Evolutionary conservation across 2,113 vertebrate species (phyloP), one percentile per base, ranked within the genome.

Genomic region (Pimephales promelas): DNA sequence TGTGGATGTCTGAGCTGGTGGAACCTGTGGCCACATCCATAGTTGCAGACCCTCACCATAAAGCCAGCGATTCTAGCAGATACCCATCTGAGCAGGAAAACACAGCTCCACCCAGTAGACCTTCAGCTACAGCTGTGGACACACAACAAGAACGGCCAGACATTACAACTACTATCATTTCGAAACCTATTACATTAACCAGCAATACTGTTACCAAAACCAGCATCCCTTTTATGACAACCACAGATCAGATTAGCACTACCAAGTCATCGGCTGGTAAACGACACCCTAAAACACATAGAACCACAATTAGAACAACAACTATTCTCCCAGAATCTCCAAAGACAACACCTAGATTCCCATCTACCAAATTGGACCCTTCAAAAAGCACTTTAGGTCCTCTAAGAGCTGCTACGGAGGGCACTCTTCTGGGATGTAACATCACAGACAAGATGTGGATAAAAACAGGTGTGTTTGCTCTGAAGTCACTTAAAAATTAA

Each of bases 381-480:
- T 80, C 92, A 4, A 89, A 89, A 82, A 93, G 88, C 88, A 91
- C 86, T 86, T 89, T 88, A 14, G 89, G 95, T 24, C 54, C 89
- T 16, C 81, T 94, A 28, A 95, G 93, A 26, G 92, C 95, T 36
- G 96, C 93, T 86, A 96, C 94, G 22, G 92, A 94, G 87, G 88
- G 90, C 22, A 95, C 95, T 73, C 89, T 90, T 26, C 92, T 96
- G 85, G 96, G 96, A 75, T 99, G 98, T 91, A 97, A 95, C 66
- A 95, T 97, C 88, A 98, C 97, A 66, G 92, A 94, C 81, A 94
- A 93, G 88, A 89, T 97, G 78, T 95, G 97, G 95, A 90, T 98
- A 68, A 98, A 95, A 94, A 97, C 96, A 95, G 97, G 98, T 99
- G 92, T 1, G 91, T 64, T 20, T 18, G 52, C 22, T 5, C 14